Conservation (phyloP, 30 jellyfish, hydroid and myxozoan species). For the Haliclystus octoradiatus region DNA sequence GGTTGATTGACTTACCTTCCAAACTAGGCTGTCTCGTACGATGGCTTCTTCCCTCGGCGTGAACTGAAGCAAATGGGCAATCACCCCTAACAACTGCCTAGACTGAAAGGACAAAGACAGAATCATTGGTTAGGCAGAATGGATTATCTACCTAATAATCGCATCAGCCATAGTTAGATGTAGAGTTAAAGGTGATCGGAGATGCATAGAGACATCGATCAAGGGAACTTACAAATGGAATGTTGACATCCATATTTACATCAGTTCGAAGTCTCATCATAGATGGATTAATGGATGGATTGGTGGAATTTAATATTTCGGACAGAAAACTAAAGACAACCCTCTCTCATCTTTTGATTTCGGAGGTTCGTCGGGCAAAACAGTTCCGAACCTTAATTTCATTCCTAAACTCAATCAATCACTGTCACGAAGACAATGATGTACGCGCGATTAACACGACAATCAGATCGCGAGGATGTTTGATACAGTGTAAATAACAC, state of each 20-base stretch:
- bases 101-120: constrained; percentile 42
- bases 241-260: too few relatives aligned
- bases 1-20: too few relatives aligned
- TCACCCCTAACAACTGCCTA: constrained; percentile 88
- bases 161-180: background rate
- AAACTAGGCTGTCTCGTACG: constrained; percentile 67
- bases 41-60: constrained; percentile 65
- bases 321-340: background rate
- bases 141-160: background rate
- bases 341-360: too few relatives aligned
- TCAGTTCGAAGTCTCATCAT: too few relatives aligned
- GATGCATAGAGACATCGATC: background rate
- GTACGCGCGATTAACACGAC: too few relatives aligned
- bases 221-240: too few relatives aligned
- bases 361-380: too few relatives aligned
- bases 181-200: background rate
- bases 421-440: too few relatives aligned
- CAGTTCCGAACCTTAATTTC: too few relatives aligned
- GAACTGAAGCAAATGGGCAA: constrained; percentile 84
- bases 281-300: background rate
- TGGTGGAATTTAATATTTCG: background rate
- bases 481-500: too few relatives aligned
- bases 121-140: background rate
- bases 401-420: too few relatives aligned
- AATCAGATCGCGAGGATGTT: too few relatives aligned